Conservation (phyloP, 2,113 vertebrate genomes). For the Myiozetetes cayanensis region DNA sequence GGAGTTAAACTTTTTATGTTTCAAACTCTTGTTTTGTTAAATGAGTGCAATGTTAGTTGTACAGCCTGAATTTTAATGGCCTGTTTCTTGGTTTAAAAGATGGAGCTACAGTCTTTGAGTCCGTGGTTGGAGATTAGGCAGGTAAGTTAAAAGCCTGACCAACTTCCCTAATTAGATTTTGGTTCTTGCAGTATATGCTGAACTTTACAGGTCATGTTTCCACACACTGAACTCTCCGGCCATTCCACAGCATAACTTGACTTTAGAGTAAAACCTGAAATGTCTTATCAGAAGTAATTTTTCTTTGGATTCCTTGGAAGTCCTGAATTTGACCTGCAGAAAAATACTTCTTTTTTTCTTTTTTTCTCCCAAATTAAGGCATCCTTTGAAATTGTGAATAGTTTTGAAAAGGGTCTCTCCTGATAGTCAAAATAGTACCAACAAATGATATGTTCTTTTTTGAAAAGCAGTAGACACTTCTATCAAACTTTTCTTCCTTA, state of each 20-base stretch:
- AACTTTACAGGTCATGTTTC: not conserved
- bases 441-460: not conserved
- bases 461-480: not conserved
- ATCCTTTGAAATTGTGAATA: not conserved
- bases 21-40: conserved; percentile 7
- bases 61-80: not conserved
- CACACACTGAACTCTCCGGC: not conserved
- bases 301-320: not conserved
- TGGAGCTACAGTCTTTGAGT: not conserved
- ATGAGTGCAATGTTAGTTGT: not conserved
- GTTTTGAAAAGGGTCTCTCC: not conserved
- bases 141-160: not conserved
- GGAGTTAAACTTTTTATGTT: not conserved
- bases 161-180: not conserved
- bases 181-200: not conserved
- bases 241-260: not conserved
- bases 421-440: not conserved
- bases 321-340: not conserved
- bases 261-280: not conserved
- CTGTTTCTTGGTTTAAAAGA: not conserved
- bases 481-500: not conserved
- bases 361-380: not conserved
- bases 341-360: not conserved
- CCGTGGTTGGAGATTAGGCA: not conserved
- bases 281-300: not conserved